Base-by-base conservation (phyloP, 2,797 vertebrate species). In the Emydoidea blandingii region DNA sequence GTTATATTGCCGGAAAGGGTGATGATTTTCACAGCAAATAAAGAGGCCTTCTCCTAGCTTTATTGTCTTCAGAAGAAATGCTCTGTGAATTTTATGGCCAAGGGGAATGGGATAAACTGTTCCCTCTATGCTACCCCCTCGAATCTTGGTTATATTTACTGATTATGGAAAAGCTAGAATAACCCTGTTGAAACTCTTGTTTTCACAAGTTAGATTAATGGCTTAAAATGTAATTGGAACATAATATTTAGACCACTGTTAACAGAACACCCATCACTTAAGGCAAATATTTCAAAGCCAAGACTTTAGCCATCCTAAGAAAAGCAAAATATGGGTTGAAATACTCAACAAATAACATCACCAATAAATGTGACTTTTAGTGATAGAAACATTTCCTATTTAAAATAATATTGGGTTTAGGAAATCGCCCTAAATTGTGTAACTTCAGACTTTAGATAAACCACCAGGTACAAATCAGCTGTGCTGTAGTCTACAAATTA, bases 1-100 rank as follows among this genome's bases (percentile, higher is more conserved):
- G 98, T 99, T 99, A 98, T 98, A 98, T 98, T 98, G 97, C 98
- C 97, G 97, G 98, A 99, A 98, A 98, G 98, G 98, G 98, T 98
- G 98, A 97, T 91, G 91, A 98, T 98, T 99, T 99, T 99, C 98
- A 99, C 99, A 98, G 98, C 98, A 98, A 97, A 98, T 98, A 98
- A 98, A 97, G 93, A 95, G 97, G 96, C 95, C 97, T 97, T 97
- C 96, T 98, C 95, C 97, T 89, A 85, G 96, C 95, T 97, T 98
- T 98, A 98, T 98, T 98, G 97, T 98, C 97, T 97, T 97, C 95
- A 97, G 96, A 98, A 98, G 97, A 97, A 98, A 97, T 95, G 47
- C 97, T 97, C 97, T 97, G 92, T 95, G 93, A 97, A 98, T 98
- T 98, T 98, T 98, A 98, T 97, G 97, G 85, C 98, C 96, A 97